Percentiles rank a stretch among this genome's conserved stretches.
These are phyloP conservation scores for Anoplophora glabripennis DNA, from an alignment of 1,140 invertebrate genomes.

Conservation along the genomic window DNA sequence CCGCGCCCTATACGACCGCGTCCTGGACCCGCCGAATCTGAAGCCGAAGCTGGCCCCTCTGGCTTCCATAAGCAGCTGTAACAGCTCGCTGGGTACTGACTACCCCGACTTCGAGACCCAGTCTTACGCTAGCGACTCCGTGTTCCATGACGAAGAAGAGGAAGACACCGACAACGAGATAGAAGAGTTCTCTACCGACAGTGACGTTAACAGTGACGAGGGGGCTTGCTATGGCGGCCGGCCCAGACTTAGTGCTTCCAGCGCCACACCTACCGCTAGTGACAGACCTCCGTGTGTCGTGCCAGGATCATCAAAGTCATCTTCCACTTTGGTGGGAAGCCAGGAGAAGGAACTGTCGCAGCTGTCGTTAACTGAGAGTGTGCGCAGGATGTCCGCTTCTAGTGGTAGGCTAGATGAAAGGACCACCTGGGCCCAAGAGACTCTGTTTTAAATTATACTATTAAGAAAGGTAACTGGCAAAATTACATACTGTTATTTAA, in stretches of 20 bases:
- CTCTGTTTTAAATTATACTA: constrained; percentile 50
- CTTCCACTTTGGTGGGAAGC: constrained; percentile 27
- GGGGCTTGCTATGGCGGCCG: constrained; percentile 35
- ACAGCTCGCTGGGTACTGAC: constrained; percentile 63
- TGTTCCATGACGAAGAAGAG: constrained; percentile 64
- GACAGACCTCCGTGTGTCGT: constrained; percentile 14
- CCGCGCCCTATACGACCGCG: constrained; percentile 41
- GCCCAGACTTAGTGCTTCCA: constrained; percentile 19
- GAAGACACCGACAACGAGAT: constrained; percentile 75
- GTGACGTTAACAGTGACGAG: constrained; percentile 55
- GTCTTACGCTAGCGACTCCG: constrained; percentile 70
- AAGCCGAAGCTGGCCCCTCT: constrained; percentile 61
- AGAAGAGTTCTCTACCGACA: constrained; percentile 76
- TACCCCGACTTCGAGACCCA: constrained; percentile 61
- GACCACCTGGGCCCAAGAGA: constrained; percentile 39
- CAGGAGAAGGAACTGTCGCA: constrained; percentile 24
- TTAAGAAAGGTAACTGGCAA: too few relatives aligned
- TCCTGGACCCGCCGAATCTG: constrained; percentile 33
- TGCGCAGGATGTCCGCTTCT: constrained; percentile 23
- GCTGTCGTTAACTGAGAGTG: constrained; percentile 27
- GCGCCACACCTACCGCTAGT: constrained; percentile 19
- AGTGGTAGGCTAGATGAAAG: constrained; percentile 26
- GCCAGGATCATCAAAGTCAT: constrained; percentile 30
- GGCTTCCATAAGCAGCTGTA: constrained; percentile 74
- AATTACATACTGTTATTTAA: too few relatives aligned